phyloP scores from a whole-genome alignment of 2,888 invertebrate species.

The Oscheius onirici region DNA sequence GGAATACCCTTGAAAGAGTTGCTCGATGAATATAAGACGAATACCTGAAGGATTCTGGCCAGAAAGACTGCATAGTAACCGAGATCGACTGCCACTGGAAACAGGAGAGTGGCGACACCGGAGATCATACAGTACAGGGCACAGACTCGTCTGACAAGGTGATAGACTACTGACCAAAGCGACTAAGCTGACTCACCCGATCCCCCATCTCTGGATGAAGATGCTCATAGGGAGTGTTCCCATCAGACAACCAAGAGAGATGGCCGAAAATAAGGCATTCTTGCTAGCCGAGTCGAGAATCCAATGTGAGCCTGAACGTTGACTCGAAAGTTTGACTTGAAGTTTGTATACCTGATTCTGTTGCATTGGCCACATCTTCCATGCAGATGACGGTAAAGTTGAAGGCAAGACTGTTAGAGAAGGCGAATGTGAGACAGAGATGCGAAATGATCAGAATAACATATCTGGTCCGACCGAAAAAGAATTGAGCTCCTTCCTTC shows the following conservation, averaged over 20 bases:
- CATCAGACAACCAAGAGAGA: slow-evolving; percentile 47
- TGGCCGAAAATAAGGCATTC: slow-evolving; percentile 41
- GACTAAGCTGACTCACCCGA: slow-evolving; percentile 33
- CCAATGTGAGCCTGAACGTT: neutral
- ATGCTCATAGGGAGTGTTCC: slow-evolving; percentile 47
- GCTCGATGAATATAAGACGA: neutral
- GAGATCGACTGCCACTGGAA: slow-evolving; percentile 40
- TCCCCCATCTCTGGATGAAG: slow-evolving; percentile 36
- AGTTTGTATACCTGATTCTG: neutral
- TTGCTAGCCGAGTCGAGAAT: slow-evolving; percentile 5
- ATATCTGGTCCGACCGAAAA: slow-evolving; percentile 25
- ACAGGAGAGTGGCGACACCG: slow-evolving; percentile 37
- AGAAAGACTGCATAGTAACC: slow-evolving; percentile 40
- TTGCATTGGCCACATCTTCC: slow-evolving; percentile 39
- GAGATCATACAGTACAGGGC: slow-evolving; percentile 40
- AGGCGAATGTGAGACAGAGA: slow-evolving; percentile 38
- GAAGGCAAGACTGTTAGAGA: slow-evolving; percentile 39
- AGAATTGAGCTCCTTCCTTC: slow-evolving; percentile 4
- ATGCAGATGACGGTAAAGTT: slow-evolving; percentile 55
- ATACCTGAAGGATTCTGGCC: slow-evolving; percentile 35
- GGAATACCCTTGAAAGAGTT: slow-evolving; percentile 39
- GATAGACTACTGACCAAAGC: neutral
- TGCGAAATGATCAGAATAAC: slow-evolving; percentile 24
- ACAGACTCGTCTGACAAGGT: neutral
- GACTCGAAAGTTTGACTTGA: neutral